Percentiles rank a stretch among this genome's conserved stretches.
Evolutionary conservation across 2,888 invertebrate species (phyloP).

Genomic region (Drosophila emarginata): DNA sequence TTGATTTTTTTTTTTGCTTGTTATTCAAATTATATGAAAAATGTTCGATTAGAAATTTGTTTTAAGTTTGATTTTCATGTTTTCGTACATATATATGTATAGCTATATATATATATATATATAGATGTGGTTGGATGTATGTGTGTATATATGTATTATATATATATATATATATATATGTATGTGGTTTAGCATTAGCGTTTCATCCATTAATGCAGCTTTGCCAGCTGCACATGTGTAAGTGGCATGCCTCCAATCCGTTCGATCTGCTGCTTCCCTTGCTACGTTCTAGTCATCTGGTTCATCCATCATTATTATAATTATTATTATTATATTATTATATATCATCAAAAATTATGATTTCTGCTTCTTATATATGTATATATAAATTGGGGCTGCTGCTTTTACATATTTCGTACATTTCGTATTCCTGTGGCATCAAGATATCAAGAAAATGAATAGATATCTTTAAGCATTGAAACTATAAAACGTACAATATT

Average conservation of each 20-base stretch:
- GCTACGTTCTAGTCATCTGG: not conserved
- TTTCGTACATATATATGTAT: slow-evolving; percentile 54
- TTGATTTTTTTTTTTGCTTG: slow-evolving; percentile 38
- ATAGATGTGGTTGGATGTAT: slow-evolving; percentile 29
- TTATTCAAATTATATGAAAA: slow-evolving; percentile 72
- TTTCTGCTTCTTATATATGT: slow-evolving; percentile 2
- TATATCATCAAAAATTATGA: slow-evolving; percentile 9
- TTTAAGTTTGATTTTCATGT: slow-evolving; percentile 28
- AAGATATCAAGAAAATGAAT: no score
- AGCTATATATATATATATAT: slow-evolving; percentile 55
- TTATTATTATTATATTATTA: slow-evolving; percentile 33
- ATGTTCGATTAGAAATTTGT: slow-evolving; percentile 70
- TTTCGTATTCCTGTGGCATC: not conserved
- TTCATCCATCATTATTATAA: slow-evolving; percentile 23
- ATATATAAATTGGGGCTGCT: not conserved
- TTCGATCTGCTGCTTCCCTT: not conserved
- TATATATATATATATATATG: not conserved
- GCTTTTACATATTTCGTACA: not conserved
- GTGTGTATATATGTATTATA: not conserved
- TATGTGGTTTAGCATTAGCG: slow-evolving; percentile 6
- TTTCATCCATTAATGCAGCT: not conserved
- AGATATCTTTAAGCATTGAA: not conserved
- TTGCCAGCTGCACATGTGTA: not conserved
- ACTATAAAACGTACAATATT: not conserved
- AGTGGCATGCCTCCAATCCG: not conserved